Percentiles rank a stretch among this genome's conserved stretches.
Conservation (phyloP, 2,113 vertebrate genomes). For the Potamarius usumacintae region DNA sequence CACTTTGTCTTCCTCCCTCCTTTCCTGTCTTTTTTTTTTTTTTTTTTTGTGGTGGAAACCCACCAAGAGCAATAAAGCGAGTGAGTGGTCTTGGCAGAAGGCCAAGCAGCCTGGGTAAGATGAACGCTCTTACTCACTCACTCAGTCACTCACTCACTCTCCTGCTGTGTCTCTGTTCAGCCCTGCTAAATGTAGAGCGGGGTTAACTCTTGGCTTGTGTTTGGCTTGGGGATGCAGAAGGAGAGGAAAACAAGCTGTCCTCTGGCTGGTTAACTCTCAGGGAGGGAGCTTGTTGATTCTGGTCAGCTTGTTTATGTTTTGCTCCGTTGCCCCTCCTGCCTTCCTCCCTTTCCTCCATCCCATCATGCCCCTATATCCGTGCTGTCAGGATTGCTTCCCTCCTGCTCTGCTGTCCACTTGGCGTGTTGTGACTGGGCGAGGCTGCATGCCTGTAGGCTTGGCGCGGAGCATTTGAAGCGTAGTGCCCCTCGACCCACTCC, state of each 20-base stretch:
- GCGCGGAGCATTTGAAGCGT: slow-evolving; percentile 46
- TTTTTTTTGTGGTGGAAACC: slow-evolving; percentile 51
- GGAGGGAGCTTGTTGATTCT: slow-evolving; percentile 35
- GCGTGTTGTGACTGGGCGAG: slow-evolving; percentile 15
- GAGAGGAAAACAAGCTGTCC: slow-evolving; percentile 47
- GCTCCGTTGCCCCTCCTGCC: slow-evolving; percentile 2
- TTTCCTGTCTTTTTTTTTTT: slow-evolving; percentile 29
- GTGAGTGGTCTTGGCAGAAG: slow-evolving; percentile 45
- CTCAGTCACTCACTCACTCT: slow-evolving; percentile 46
- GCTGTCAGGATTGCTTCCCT: slow-evolving; percentile 45
- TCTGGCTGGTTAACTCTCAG: slow-evolving; percentile 55
- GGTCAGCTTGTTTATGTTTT: slow-evolving; percentile 49
- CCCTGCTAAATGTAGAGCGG: slow-evolving; percentile 74
- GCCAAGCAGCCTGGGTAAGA: slow-evolving; percentile 29
- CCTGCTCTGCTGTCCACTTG: slow-evolving; percentile 35
- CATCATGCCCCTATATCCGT: slow-evolving; percentile 29
- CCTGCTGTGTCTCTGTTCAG: slow-evolving; percentile 70
- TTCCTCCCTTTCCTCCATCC: slow-evolving; percentile 22
- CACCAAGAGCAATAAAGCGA: slow-evolving; percentile 72
- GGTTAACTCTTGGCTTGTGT: slow-evolving; percentile 64
- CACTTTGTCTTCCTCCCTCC: slow-evolving; percentile 54
- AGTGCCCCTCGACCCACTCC: slow-evolving; percentile 35
- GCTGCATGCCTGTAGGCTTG: slow-evolving; percentile 32
- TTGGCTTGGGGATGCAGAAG: slow-evolving; percentile 39
- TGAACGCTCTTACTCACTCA: slow-evolving; percentile 18